Base-by-base conservation (phyloP, 1,140 invertebrate species). In the Drosophila kepulauana region DNA sequence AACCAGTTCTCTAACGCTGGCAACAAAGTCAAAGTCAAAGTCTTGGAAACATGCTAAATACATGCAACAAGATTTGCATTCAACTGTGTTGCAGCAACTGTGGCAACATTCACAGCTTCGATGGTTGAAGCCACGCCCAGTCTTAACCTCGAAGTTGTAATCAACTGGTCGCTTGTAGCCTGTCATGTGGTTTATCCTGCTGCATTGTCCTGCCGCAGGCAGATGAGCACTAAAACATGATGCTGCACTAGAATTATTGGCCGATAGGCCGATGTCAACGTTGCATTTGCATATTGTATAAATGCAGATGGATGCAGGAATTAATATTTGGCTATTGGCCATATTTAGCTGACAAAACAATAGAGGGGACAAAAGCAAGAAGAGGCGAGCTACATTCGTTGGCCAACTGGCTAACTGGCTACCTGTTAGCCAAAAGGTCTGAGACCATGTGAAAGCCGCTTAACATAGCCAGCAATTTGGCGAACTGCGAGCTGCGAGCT, bases 321-420 rank as follows among this genome's bases (percentile, higher is more conserved):
- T 88, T 88, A 88, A 89, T 88, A 88, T 88, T 88, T 88, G 85
- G 84, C 81, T 88, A 88, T 88, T 80, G 85, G 84, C 84, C 84
- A 89, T 88, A 88, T 88, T 89, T 78, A 88, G 85, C 78, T 88
- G 84, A 88, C 84, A 88, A 72, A 84, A 88, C 84, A 88, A 88
- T 88, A 89, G 84, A 81, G 58, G 58, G 57, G 33, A 25, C 13
- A 7, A 25, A 13, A 11, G 8, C 7, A 0, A 38, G 41, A n/a
- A 11, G n/a, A n/a, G 41, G 41, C n/a, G 11, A 11, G 41, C 41
- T 11, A 46, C 61, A 28, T 20, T 35, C 28, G 67, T 59, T 54
- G 35, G 20, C 13, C 13, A 43, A 7, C 62, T 52, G 38, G 33
- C 15, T 38, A 61, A 13, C 62, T 56, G 48, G 51, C 69, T 48